A percentile compares a stretch with the other conserved stretches of the same genome.
Conservation (phyloP, 2,113 vertebrate species). For the Xenopus borealis region DNA sequence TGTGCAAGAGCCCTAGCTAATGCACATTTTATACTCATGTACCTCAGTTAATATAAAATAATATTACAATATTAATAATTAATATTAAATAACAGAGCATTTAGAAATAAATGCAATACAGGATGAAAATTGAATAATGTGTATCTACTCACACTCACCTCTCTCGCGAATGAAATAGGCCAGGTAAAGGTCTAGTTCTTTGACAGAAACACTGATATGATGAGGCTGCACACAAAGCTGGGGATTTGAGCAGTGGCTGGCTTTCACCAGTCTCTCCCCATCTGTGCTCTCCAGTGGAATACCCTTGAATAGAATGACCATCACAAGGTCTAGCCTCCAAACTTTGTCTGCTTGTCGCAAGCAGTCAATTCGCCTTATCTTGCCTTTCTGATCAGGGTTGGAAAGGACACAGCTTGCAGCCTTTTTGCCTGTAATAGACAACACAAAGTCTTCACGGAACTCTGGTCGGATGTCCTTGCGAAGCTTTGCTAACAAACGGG, state of each 20-base stretch:
- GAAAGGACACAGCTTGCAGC: conserved; percentile 90
- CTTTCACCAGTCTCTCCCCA: conserved; percentile 91
- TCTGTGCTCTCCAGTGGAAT: conserved; percentile 97
- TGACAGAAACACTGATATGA: conserved; percentile 94
- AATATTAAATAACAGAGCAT: no score
- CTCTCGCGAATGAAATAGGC: conserved; percentile 93
- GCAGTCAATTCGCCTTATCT: conserved; percentile 97
- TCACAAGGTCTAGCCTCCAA: conserved; percentile 94
- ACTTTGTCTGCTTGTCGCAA: conserved; percentile 97
- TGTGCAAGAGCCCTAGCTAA: no score
- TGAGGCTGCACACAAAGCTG: conserved; percentile 94
- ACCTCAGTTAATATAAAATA: no score
- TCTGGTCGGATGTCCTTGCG: conserved; percentile 97
- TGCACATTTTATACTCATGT: no score
- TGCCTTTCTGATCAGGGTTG: conserved; percentile 98
- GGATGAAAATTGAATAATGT: no score
- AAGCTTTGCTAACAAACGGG: conserved; percentile 92
- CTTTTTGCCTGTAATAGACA: conserved; percentile 96
- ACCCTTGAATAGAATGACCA: conserved; percentile 98
- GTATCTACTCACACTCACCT: conserved; percentile 66
- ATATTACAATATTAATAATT: no score
- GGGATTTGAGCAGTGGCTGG: conserved; percentile 85
- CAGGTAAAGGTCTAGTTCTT: conserved; percentile 97
- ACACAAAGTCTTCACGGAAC: conserved; percentile 94
- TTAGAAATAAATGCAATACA: no score